A percentile compares a stretch with the other conserved stretches of the same genome.
phyloP scores from a whole-genome alignment of 2,113 vertebrate genomes.

The Sula dactylatra region DNA sequence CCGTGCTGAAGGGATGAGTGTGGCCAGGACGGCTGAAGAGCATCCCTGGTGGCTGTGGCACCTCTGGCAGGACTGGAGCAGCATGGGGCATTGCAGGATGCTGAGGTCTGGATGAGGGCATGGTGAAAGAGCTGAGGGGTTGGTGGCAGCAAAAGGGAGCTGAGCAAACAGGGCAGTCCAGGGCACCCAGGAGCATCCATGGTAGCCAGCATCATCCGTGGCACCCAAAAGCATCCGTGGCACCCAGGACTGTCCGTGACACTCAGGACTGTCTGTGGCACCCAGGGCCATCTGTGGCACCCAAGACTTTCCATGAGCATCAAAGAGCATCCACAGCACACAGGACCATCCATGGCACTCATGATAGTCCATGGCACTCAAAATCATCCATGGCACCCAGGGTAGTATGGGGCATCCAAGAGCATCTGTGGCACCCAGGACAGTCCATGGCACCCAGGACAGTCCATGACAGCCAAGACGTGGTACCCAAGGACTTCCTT shows the following conservation, averaged over 20 bases:
- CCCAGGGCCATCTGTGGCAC: too few species aligned
- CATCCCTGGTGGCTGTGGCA: not conserved
- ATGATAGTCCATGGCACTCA: too few species aligned
- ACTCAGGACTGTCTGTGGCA: too few species aligned
- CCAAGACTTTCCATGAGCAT: not conserved
- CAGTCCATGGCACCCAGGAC: rapidly evolving
- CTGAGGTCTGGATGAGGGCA: not conserved
- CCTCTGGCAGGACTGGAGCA: not conserved
- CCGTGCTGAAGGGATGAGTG: not conserved
- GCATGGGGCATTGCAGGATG: not conserved
- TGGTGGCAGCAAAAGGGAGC: not conserved
- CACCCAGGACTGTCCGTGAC: too few species aligned
- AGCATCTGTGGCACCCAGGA: too few species aligned
- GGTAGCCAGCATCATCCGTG: not conserved
- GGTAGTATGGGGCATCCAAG: not conserved
- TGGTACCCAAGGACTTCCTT: not conserved
- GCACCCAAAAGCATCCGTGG: not conserved
- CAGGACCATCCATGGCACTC: not conserved
- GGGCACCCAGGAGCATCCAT: too few species aligned
- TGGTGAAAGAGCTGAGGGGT: not conserved
- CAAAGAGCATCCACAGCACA: too few species aligned
- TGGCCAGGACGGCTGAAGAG: not conserved
- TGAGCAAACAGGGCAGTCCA: not conserved
- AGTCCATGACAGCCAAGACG: too few species aligned
- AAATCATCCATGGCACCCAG: not conserved